These are phyloP conservation scores for Allygus modestus DNA, from an alignment of 2,888 invertebrate genomes.

Conservation along the genomic window DNA sequence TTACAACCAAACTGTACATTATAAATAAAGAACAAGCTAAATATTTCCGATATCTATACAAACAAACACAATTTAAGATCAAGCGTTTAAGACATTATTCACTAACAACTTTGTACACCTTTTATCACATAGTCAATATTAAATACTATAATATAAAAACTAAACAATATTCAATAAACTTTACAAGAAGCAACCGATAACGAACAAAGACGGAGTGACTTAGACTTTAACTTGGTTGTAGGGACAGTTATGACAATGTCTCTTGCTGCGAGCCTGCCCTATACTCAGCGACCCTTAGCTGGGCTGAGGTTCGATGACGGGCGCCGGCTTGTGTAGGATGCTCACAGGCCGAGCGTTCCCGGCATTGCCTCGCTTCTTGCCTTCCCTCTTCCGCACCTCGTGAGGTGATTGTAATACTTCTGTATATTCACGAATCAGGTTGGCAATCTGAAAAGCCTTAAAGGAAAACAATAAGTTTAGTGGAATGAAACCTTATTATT, in stretches of 20 bases:
- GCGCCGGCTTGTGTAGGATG: conserved; percentile 77
- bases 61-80: conserved; percentile 38
- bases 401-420: conserved; percentile 79
- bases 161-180: conserved; percentile 49
- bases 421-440: conserved; percentile 93
- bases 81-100: conserved; percentile 48
- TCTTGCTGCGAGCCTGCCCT: conserved; percentile 46
- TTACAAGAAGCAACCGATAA: conserved; percentile 54
- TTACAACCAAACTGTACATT: conserved; percentile 4
- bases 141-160: conserved; percentile 42
- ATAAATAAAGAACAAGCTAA: conserved; percentile 19
- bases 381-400: conserved; percentile 70
- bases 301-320: conserved; percentile 77
- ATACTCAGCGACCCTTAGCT: conserved; percentile 66
- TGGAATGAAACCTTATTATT: neutral
- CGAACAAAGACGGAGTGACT: conserved; percentile 58
- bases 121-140: conserved; percentile 46
- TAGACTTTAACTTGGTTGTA: conserved; percentile 62
- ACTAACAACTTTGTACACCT: conserved; percentile 52
- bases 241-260: conserved; percentile 59
- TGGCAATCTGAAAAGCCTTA: conserved; percentile 96
- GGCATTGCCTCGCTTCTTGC: conserved; percentile 69
- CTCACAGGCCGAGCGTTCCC: conserved; percentile 76
- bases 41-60: conserved; percentile 16
- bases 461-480: conserved; percentile 65